These are phyloP conservation scores for Dromius quadrimaculatus DNA, from an alignment of 2,888 invertebrate genomes.

Conservation along the genomic window DNA sequence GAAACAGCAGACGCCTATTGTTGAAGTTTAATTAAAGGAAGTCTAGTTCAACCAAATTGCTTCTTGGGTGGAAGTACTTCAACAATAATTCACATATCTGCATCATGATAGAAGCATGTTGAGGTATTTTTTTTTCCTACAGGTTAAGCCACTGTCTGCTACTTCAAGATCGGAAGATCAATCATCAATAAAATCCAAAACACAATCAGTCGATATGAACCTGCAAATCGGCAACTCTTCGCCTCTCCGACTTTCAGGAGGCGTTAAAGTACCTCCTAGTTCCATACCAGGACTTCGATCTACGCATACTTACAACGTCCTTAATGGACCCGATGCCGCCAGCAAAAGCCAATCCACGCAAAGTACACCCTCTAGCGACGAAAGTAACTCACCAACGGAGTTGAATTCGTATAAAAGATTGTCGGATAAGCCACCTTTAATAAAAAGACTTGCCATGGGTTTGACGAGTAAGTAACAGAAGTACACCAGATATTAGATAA, in stretches of 20 bases:
- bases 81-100: no score
- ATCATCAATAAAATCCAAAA: neutral
- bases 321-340: conserved; percentile 62
- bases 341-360: conserved; percentile 66
- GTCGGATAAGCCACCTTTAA: conserved; percentile 83
- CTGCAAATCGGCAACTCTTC: conserved; percentile 68
- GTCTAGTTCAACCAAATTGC: neutral
- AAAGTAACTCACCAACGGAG: conserved; percentile 89
- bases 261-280: conserved; percentile 70
- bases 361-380: conserved; percentile 81
- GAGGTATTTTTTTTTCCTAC: conserved; percentile 58
- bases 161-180: conserved; percentile 63
- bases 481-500: no score
- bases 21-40: conserved; percentile 38
- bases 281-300: conserved; percentile 77
- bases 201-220: conserved; percentile 66
- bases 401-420: conserved; percentile 87
- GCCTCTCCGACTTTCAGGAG: conserved; percentile 65
- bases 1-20: conserved; percentile 34
- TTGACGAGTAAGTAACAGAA: conserved; percentile 73
- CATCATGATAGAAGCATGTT: no score
- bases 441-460: conserved; percentile 83
- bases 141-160: conserved; percentile 62
- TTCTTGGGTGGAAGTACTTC: no score
- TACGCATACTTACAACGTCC: conserved; percentile 71